phyloP scores from a whole-genome alignment of 2,888 invertebrate genomes.

The Bombyx huttoni region DNA sequence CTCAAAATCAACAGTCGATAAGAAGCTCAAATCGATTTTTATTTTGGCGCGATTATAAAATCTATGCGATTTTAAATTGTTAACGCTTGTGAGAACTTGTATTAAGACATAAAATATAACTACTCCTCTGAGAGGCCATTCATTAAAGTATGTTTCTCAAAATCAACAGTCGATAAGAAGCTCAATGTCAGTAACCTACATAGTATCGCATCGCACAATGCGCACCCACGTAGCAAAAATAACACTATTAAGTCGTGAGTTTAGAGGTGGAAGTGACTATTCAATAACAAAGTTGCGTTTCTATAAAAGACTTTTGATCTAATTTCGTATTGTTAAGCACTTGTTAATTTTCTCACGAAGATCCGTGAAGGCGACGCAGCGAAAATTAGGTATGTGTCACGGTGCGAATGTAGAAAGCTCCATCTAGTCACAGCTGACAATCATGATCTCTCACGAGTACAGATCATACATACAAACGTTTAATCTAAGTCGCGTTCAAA shows the following conservation, averaged over 20 bases:
- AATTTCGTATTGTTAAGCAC: conserved; percentile 27
- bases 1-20: neutral
- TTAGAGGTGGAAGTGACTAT: conserved; percentile 13
- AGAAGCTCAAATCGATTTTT: neutral
- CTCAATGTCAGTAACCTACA: neutral
- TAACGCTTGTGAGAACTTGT: neutral
- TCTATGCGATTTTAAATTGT: no score
- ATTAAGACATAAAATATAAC: neutral
- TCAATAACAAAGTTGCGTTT: conserved; percentile 18
- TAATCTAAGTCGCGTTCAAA: no score
- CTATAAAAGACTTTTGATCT: conserved; percentile 22
- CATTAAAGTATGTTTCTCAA: conserved; percentile 1
- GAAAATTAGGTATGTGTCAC: conserved; percentile 19
- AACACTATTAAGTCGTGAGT: conserved; percentile 14
- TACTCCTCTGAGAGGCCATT: neutral
- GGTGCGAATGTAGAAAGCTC: conserved; percentile 8
- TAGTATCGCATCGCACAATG: conserved; percentile 3
- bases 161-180: neutral
- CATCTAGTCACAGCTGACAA: conserved; percentile 7
- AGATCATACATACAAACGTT: neutral
- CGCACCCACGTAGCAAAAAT: conserved; percentile 3
- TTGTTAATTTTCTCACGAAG: conserved; percentile 17
- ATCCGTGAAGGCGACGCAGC: conserved; percentile 13
- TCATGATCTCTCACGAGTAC: neutral
- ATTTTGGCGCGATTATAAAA: no score